Evolutionary conservation across 2,797 vertebrate species (phyloP).

Genomic region (Sebastes cheni): DNA sequence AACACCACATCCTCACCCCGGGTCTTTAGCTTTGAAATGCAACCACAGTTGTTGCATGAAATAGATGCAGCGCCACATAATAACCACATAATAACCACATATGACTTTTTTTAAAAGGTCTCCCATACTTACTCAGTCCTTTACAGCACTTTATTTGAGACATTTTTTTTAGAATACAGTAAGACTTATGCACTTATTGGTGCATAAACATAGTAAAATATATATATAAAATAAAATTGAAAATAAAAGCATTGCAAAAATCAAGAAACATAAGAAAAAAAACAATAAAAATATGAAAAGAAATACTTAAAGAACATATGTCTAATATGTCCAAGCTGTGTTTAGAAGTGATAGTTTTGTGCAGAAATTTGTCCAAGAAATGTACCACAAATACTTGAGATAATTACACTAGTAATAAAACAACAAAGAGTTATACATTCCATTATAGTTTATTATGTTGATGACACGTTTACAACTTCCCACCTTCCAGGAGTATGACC

Average conservation of each 20-base stretch:
- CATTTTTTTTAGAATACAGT: background rate
- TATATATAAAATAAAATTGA: background rate
- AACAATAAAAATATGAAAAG: background rate
- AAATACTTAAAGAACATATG: background rate
- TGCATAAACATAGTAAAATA: background rate
- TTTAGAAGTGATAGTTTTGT: background rate
- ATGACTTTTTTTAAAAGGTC: background rate
- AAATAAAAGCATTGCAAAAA: background rate
- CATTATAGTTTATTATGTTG: background rate
- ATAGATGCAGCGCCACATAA: background rate
- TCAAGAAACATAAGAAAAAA: background rate
- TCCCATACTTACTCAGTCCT: background rate
- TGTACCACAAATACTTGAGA: background rate
- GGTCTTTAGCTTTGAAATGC: background rate
- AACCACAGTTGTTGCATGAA: background rate
- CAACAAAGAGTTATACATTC: background rate
- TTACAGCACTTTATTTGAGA: background rate
- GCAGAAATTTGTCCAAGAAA: background rate
- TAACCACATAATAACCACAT: too few relatives aligned
- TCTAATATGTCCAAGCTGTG: background rate
- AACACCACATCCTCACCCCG: background rate
- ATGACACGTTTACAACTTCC: background rate
- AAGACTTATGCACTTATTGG: background rate
- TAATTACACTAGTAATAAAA: background rate
- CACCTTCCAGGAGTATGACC: slow-evolving; percentile 45